Base-by-base conservation (phyloP, 2,113 vertebrate species). In the Gadus macrocephalus region DNA sequence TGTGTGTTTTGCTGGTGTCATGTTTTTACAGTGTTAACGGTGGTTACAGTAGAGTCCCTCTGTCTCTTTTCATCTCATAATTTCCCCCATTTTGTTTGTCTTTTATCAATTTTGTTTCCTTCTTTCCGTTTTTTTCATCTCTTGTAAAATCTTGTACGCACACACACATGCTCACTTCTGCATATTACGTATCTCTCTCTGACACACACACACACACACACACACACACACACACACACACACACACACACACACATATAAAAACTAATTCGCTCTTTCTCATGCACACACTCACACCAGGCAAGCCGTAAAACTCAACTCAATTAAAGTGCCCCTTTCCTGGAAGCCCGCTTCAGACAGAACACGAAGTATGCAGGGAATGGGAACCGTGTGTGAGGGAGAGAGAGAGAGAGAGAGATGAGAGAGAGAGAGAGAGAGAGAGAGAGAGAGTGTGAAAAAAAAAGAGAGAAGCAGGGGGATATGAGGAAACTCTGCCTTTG, bases 261-360 rank as follows among this genome's bases (percentile, higher is more conserved):
- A 63, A 81, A 76, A 80, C 78, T 81, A 66, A 70, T 76, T 78
- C 72, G 38, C 77, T 75, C 42, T 53, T 62, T 82, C 83, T 77
- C 71, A 72, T 76, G 68, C 81, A 38, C 79, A 83, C 82, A 80
- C 84, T 76, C 77, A 83, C 80, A 85, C 83, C 78, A 85, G 87
- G 85, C 84, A 83, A 88, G 88, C 89, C 86, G 86, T 91, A 92
- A 91, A 90, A 90, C 81, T 89, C 86, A 90, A 91, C 91, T 91
- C 90, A 92, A 92, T 92, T 93, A 93, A 91, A 91, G 88, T 87
- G 90, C 86, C 88, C 88, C 88, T 90, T 92, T 92, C 91, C 91
- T 92, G 91, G 91, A 93, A 92, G 89, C 85, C 83, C 71, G 86
- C 84, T 83, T 86, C 88, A 91, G 89, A 92, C 88, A 84, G 85